Base-by-base conservation (phyloP, 2,797 vertebrate genomes). In the Clamator glandarius region DNA sequence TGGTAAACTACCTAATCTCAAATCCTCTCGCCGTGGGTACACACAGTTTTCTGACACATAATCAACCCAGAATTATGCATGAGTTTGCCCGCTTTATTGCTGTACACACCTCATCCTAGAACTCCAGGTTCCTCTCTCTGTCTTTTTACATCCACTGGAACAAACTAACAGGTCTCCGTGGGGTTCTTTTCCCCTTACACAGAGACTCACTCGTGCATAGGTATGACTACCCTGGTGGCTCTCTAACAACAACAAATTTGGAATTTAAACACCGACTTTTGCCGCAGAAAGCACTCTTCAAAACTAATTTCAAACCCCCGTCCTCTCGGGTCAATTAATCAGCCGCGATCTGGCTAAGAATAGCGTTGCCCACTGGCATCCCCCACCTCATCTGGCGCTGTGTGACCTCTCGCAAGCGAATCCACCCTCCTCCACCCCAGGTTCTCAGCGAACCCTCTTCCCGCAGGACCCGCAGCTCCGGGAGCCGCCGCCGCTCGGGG, bases 301-400 rank as follows among this genome's bases (percentile, higher is more conserved):
- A 97, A 95, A 94, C 75, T 88, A 95, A 91, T 97, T 95, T 94
- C 94, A 97, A 89, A 52, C 83, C 84, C 88, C 89, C 80, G 84
- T 73, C 95, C 86, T 31, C 91, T 69, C 50, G 50, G 41, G 67
- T 90, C 79, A 39, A 88, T 95, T 96, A 94, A 97, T 96, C 97
- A 94, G 95, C 93, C 26, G 58, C 50, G 51, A 95, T 92, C 91
- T 31, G 63, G 94, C 95, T 94, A 92, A 95, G 96, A 97, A 96
- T 77, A 96, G 96, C 90, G 92, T 91, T 66, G 96, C 82, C 96
- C 89, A 82, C 96, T 95, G 90, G 88, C 94, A 95, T 87, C 74
- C 88, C 73, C 95, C n/a, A n/a, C n/a, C n/a, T n/a, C n/a, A n/a
- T 93, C 96, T 96, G 72, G 92, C 75, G 87, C 95, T 41, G 2